A percentile compares a stretch with the other conserved stretches of the same genome.
phyloP scores from a whole-genome alignment of 1,140 invertebrate genomes.

The Argopecten irradians region DNA sequence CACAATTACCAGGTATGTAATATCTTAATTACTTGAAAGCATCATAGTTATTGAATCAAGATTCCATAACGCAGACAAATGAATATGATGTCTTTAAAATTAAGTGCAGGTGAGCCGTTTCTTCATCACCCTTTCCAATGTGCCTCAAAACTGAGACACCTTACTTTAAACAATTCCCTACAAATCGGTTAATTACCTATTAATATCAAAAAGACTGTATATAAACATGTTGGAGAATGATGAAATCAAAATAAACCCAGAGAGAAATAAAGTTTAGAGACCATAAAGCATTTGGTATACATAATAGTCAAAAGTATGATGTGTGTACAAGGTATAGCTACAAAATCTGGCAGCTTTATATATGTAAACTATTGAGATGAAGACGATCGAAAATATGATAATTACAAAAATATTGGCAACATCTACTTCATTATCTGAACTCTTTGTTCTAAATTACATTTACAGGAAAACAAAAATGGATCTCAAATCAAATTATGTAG shows the following conservation, averaged over 20 bases:
- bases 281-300: background rate
- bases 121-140: background rate
- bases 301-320: background rate
- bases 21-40: background rate
- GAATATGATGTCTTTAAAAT: background rate
- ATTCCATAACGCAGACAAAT: background rate
- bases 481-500: background rate
- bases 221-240: too few relatives aligned
- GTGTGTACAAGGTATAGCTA: background rate
- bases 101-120: background rate
- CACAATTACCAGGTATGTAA: background rate
- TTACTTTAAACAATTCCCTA: too few relatives aligned
- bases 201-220: background rate
- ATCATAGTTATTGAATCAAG: background rate
- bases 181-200: too few relatives aligned
- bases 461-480: slow-evolving; percentile 2
- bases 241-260: too few relatives aligned
- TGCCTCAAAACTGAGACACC: background rate
- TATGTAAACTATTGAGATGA: background rate
- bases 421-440: background rate
- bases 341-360: background rate
- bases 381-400: background rate
- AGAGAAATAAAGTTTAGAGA: background rate
- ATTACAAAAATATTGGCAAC: background rate
- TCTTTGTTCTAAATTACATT: background rate